These are phyloP conservation scores for Eriosoma lanigerum DNA, from an alignment of 1,140 invertebrate species.

Conservation along the genomic window DNA sequence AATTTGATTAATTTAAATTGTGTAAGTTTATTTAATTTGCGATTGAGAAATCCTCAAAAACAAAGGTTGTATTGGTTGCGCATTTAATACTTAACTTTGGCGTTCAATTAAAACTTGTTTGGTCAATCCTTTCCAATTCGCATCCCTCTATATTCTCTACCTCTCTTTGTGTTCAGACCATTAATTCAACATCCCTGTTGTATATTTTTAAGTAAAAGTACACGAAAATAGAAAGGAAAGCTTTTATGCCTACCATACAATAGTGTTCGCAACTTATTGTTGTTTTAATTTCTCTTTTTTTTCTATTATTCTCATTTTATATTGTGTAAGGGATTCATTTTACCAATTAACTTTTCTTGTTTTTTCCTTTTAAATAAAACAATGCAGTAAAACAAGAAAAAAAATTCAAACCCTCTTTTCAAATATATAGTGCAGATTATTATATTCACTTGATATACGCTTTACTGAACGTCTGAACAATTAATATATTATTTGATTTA, in stretches of 20 bases:
- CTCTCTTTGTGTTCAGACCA: neutral
- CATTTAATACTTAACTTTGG: conserved; percentile 27
- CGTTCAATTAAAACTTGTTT: conserved; percentile 32
- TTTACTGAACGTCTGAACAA: conserved; percentile 4
- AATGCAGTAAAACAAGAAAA: no score
- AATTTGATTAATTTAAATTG: conserved; percentile 2
- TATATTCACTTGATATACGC: conserved; percentile 2
- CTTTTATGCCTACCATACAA: conserved; percentile 18
- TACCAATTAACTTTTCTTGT: conserved; percentile 41
- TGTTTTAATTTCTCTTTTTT: conserved; percentile 33
- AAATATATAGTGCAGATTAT: neutral
- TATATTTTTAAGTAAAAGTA: conserved; percentile 25
- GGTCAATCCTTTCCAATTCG: conserved; percentile 32
- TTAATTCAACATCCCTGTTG: conserved; percentile 24
- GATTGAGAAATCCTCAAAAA: neutral
- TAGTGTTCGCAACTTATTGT: conserved; percentile 15
- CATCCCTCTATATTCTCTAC: neutral
- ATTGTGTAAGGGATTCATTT: conserved; percentile 4
- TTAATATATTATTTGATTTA: conserved; percentile 15
- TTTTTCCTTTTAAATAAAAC: conserved; percentile 23
- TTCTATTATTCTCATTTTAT: neutral
- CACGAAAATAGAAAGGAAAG: conserved; percentile 19
- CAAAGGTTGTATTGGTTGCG: conserved; percentile 14
- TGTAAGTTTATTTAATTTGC: neutral
- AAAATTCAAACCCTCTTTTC: neutral